phyloP scores from a whole-genome alignment of 1,140 invertebrate genomes.

The Aphelenchoides fujianensis region DNA sequence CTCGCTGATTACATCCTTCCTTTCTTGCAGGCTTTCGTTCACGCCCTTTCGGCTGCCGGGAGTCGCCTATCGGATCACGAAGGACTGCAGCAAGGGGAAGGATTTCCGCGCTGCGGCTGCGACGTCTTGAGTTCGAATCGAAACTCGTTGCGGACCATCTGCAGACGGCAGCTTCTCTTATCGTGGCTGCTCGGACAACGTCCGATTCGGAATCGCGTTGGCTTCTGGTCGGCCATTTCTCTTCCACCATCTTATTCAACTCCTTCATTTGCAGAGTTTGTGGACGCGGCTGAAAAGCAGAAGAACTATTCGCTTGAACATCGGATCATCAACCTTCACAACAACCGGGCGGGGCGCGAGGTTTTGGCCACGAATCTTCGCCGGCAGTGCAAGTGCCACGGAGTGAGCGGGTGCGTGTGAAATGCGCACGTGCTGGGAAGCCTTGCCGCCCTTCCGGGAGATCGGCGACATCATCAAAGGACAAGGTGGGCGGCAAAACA shows the following conservation, averaged over 20 bases:
- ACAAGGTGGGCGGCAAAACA: no score
- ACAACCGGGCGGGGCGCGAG: constrained; percentile 70
- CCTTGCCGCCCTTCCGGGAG: constrained; percentile 67
- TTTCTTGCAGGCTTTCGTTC: constrained; percentile 35
- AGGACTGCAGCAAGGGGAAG: constrained; percentile 66
- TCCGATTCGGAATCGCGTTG: constrained; percentile 59
- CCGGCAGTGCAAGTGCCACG: constrained; percentile 69
- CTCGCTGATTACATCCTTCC: no score
- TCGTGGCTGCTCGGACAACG: constrained; percentile 66
- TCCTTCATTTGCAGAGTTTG: constrained; percentile 67
- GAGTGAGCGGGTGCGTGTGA: constrained; percentile 71
- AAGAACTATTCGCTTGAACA: constrained; percentile 64
- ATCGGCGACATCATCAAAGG: constrained; percentile 67
- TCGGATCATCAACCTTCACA: constrained; percentile 70
- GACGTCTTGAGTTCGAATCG: constrained; percentile 37
- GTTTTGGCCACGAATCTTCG: constrained; percentile 66
- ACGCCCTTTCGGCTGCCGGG: constrained; percentile 60
- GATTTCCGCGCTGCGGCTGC: constrained; percentile 66
- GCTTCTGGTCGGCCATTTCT: constrained; percentile 16
- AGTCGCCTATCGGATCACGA: constrained; percentile 67
- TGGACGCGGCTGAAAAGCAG: constrained; percentile 66
- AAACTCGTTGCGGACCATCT: not conserved
- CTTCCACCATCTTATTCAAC: no score
- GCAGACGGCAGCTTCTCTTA: constrained; percentile 35
- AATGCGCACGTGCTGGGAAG: constrained; percentile 70